Conservation (phyloP, 2,888 invertebrate genomes). For the Nomada goodeniana region DNA sequence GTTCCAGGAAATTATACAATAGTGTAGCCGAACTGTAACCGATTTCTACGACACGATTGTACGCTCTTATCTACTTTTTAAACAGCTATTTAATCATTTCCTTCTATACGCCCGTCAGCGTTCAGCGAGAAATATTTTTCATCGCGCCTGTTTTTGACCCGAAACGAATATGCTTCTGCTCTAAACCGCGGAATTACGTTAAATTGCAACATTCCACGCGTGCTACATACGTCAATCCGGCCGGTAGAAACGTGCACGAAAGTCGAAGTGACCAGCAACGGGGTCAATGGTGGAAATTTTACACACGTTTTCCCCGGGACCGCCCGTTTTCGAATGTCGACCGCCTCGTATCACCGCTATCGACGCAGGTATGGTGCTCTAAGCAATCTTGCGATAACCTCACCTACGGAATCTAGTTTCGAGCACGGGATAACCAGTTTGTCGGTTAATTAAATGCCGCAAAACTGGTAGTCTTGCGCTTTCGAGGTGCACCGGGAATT, state of each 20-base stretch:
- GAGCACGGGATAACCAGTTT: slow-evolving; percentile 67
- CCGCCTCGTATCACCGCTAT: slow-evolving; percentile 37
- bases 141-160: too few relatives aligned
- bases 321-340: background rate
- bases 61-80: background rate
- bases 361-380: slow-evolving; percentile 44
- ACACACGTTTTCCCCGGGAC: slow-evolving; percentile 12
- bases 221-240: background rate
- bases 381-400: slow-evolving; percentile 54
- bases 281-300: background rate
- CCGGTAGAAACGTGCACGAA: background rate
- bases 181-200: background rate
- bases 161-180: too few relatives aligned
- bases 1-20: slow-evolving; percentile 2
- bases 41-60: background rate
- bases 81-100: background rate
- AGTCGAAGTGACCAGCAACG: background rate
- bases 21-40: background rate
- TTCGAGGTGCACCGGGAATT: slow-evolving; percentile 51
- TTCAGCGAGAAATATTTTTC: too few relatives aligned
- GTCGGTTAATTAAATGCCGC: slow-evolving; percentile 71
- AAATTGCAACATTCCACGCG: background rate
- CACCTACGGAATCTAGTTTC: slow-evolving; percentile 65
- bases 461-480: slow-evolving; percentile 65
- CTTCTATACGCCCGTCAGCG: too few relatives aligned